These are phyloP conservation scores for Elegia similella DNA, from an alignment of 2,888 invertebrate species.

Conservation along the genomic window DNA sequence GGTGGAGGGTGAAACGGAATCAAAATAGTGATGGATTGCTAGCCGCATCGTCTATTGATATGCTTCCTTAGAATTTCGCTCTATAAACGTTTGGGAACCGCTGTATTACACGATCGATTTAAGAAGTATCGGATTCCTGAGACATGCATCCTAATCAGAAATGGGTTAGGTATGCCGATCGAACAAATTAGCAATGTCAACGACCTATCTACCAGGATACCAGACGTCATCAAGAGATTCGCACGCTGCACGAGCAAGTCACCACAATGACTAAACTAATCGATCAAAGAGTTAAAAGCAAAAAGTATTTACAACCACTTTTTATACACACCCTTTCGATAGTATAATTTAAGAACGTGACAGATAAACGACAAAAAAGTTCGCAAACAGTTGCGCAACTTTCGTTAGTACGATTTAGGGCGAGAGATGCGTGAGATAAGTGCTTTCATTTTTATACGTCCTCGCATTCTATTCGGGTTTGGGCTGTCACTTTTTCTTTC, in stretches of 20 bases:
- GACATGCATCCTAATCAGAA: constrained; percentile 29
- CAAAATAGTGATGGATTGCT: too few species aligned
- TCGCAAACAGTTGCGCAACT: not conserved
- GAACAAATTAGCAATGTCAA: constrained; percentile 45
- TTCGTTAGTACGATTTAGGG: constrained; percentile 15
- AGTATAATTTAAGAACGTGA: not conserved
- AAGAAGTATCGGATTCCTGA: constrained; percentile 33
- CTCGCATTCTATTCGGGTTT: constrained; percentile 77
- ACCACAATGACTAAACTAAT: constrained; percentile 48
- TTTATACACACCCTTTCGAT: not conserved
- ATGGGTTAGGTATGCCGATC: constrained; percentile 44
- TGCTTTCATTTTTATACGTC: constrained; percentile 81
- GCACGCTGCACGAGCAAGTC: constrained; percentile 52
- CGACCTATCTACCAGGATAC: constrained; percentile 57
- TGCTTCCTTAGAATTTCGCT: too few species aligned
- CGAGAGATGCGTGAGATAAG: constrained; percentile 35
- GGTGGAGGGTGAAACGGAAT: too few species aligned
- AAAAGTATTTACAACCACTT: constrained; percentile 20
- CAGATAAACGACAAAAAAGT: not conserved
- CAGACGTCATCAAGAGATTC: constrained; percentile 48
- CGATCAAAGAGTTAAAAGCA: constrained; percentile 25
- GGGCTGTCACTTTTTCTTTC: constrained; percentile 81
- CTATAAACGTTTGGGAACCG: too few species aligned
- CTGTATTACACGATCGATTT: too few species aligned
- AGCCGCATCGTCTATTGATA: too few species aligned